Evolutionary conservation across 2,797 vertebrate genomes (phyloP), one percentile per base, ranked within the genome.

Genomic region (Sebastes taczanowskii): DNA sequence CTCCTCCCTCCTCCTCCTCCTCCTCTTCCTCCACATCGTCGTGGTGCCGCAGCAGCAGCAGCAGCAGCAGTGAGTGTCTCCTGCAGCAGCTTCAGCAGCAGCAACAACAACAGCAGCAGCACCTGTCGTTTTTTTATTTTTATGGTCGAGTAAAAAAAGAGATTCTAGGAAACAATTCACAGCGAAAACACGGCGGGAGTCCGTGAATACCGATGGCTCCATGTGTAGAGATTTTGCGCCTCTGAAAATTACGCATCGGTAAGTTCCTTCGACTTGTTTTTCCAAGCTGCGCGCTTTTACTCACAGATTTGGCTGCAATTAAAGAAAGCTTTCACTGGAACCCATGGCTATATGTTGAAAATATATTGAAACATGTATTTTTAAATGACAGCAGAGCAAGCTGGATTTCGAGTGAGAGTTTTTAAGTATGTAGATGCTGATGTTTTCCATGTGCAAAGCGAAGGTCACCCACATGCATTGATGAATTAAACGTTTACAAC

Each of bases 201-300:
- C 58, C 62, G 55, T 71, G 75, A 64, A 85, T 82, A 76, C 82
- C 68, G 70, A 90, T 88, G 89, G 86, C 86, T 86, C 46, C 79
- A 29, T 59, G 79, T 79, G 79, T 29, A 70, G 72, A 91, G 3
- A 75, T 91, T 6, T 73, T 80, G 65, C 81, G 71, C 78, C 75
- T 68, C 35, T 80, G 87, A 71, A 74, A 71, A 87, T 92, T 83
- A 83, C 80, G 84, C 80, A 81, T 91, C 87, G 85, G 93, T 95
- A 90, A 95, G 93, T 94, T 93, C 30, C 80, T 52, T 71, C 65
- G 64, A 86, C 87, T 91, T 92, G 80, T 85, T 85, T 77, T 84
- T 25, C 38, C 38, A 42, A 66, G 72, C 80, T 64, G 84, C 72
- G 83, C 85, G 82, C 71, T 77, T 72, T 72, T 10, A 77, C 78